phyloP scores from a whole-genome alignment of 1,140 invertebrate genomes.

The Drosophila trapezifrons region DNA sequence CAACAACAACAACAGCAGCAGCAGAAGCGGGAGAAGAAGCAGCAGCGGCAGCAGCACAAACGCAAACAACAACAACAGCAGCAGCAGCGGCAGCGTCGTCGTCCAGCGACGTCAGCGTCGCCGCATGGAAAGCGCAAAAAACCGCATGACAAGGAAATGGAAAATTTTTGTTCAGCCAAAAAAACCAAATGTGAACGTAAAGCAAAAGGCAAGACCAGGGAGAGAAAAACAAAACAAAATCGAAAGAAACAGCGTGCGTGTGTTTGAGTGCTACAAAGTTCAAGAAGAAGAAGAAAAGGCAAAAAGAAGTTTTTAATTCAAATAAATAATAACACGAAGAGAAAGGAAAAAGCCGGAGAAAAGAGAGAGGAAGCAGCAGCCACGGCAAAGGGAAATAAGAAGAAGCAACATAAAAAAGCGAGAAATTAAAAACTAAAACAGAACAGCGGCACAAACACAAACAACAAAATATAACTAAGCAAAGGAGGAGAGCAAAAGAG shows the following conservation, averaged over 20 bases:
- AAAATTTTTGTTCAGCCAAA: constrained; percentile 44
- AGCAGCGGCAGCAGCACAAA: constrained; percentile 25
- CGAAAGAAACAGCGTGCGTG: constrained; percentile 14
- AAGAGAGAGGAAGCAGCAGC: background rate
- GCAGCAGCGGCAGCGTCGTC: constrained; percentile 39
- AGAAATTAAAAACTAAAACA: constrained; percentile 9
- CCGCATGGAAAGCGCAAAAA: constrained; percentile 51
- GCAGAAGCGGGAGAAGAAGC: constrained; percentile 16
- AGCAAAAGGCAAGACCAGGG: constrained; percentile 24
- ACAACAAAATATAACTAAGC: constrained; percentile 13
- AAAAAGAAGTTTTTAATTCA: constrained; percentile 19
- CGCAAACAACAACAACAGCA: constrained; percentile 21
- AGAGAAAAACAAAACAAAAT: constrained; percentile 46
- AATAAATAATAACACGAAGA: constrained; percentile 9
- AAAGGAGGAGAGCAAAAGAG: background rate
- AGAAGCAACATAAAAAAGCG: background rate
- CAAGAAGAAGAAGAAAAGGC: background rate
- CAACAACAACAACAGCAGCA: constrained; percentile 26
- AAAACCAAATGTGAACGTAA: constrained; percentile 44
- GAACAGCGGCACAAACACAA: constrained; percentile 16
- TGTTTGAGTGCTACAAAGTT: constrained; percentile 28
- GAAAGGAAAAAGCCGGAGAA: background rate
- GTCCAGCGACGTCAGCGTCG: constrained; percentile 40
- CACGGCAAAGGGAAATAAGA: background rate
- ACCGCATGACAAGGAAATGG: constrained; percentile 59